Base-by-base conservation (phyloP, 1,140 invertebrate genomes). In the Hyles euphorbiae region DNA sequence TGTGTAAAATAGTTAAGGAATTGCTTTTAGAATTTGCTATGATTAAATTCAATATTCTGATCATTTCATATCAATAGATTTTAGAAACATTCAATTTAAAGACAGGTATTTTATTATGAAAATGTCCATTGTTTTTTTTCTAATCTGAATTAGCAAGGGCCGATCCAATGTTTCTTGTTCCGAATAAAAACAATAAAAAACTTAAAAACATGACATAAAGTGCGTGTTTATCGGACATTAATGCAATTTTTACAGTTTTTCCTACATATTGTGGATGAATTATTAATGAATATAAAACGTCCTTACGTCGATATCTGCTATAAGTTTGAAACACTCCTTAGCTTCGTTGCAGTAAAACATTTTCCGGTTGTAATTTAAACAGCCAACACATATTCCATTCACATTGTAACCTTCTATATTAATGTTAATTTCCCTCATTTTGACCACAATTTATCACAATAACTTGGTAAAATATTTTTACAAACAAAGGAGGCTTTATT, bases 371-470 rank as follows among this genome's bases (percentile, higher is more conserved):
- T 84, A 82, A 53, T 84, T 81, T 9, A 88, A 70, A 66, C 85
- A 88, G 5, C 74, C 81, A 5, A 88, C 83, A 53, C 85, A 88
- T 57, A 88, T 83, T 0, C 85, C 86, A 50, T 88, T 88, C 3
- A 85, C 86, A 74, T 88, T 88, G 54, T 81, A 88, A 9, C 86
- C 86, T 60, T 88, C 86, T 5, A 88, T 87, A 70, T 88, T 86
- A 58, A 87, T 88, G 51, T 88, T 81, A 6, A 88, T 81, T 76
- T 87, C 83, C 56, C 74, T 81, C 83, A 87, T 87, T 63, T 71
- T 81, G 62, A 65, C 45, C 33, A 48, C 12, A 12, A 56, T 57
- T 58, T 60, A 53, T 53, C 40, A 65, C 58, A n/a, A 22, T 53
- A 58, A 58, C 48, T 33, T 36, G 44, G 60, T 58, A 67, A 72